Conservation (phyloP, 1,140 invertebrate genomes). For the Bursaphelenchus mucronatus region DNA sequence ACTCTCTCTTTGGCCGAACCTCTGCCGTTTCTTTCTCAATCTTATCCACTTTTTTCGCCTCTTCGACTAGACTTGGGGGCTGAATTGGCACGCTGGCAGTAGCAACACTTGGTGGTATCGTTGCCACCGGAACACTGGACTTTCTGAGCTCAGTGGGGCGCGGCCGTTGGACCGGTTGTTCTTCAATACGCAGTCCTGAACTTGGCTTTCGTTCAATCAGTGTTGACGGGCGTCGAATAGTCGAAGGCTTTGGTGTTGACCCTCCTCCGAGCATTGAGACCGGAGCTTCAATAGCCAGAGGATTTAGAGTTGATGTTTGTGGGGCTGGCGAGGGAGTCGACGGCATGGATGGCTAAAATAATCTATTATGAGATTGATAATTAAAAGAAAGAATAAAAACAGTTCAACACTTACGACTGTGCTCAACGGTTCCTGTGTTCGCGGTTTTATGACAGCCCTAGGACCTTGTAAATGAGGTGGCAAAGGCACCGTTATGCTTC, state of each 20-base stretch:
- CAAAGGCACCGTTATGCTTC: too few species aligned
- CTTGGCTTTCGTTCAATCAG: constrained; percentile 1
- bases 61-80: not conserved
- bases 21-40: too few species aligned
- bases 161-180: not conserved
- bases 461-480: too few species aligned
- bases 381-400: too few species aligned
- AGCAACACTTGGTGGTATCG: not conserved
- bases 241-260: not conserved
- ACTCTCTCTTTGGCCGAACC: too few species aligned
- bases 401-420: too few species aligned
- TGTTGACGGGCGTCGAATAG: constrained; percentile 1
- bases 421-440: too few species aligned
- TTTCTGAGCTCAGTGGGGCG: not conserved
- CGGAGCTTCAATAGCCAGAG: not conserved
- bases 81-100: not conserved
- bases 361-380: too few species aligned
- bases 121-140: not conserved
- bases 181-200: not conserved
- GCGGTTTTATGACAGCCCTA: too few species aligned
- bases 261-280: not conserved
- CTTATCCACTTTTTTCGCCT: not conserved
- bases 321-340: not conserved
- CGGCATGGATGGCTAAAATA: not conserved
- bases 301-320: not conserved